Evolutionary conservation across 2,888 invertebrate genomes (phyloP), one percentile per base, ranked within the genome.

Genomic region (Lithodes maja): DNA sequence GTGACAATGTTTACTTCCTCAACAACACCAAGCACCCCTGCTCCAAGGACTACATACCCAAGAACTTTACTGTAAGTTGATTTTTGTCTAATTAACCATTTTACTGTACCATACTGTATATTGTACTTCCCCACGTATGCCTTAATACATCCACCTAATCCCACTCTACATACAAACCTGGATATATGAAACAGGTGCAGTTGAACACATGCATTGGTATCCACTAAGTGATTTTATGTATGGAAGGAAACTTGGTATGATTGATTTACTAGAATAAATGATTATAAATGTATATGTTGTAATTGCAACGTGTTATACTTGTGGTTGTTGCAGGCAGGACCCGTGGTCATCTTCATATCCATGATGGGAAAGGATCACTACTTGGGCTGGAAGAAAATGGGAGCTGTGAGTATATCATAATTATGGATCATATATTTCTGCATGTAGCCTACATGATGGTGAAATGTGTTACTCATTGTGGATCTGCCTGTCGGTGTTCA

Each of bases 41-140:
- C 12, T 49, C 54, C 1, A 3, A 2, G 3, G 53, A n/a, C 17
- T 90, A 80, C 50, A 5, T 90, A 1, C 90, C 90, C n/a, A 86
- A 50, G 49, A 90, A 90, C 54, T 81, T 87, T 5, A 80, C 90
- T 3, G 90, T 90, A 12, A 80, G 88, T 77, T 54, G 33, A 50
- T n/a, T 52, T 53, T 53, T 7, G 0, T 15, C 33, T n/a, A 33
- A 74, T 74, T 74, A 15, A 68, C 7, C 15, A 7, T 12, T 68
- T 15, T 15, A 68, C 68, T 68, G 68, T 15, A 68, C 68, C 68
- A 68, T 68, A 7, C 7, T 68, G 68, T 68, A 12, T 12, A 68
- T 68, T 15, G 7, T 68, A 68, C 68, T 68, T 12, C 49, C 17
- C 7, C 15, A 49, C 33, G 33, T 33, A 33, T 33, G 33, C 33